A percentile compares a stretch with the other conserved stretches of the same genome.
Conservation (phyloP, 2,797 vertebrate species). For the Pangasius macronema region DNA sequence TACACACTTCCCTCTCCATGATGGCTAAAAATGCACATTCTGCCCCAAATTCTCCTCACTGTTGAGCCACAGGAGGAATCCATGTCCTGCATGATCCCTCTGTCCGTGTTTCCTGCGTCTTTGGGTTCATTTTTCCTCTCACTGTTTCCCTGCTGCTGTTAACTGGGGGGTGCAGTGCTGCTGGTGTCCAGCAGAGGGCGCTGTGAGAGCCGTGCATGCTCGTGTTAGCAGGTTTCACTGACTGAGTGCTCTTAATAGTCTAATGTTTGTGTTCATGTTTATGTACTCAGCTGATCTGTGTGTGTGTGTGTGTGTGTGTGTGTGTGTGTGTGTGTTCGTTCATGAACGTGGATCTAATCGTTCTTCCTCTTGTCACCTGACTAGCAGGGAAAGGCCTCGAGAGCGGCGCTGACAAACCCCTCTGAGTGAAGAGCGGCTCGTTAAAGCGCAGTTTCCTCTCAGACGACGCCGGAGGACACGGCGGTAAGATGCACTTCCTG, state of each 20-base stretch:
- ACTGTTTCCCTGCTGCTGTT: neutral
- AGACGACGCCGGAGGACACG: constrained; percentile 87
- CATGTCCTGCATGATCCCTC: constrained; percentile 2
- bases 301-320: constrained; percentile 25
- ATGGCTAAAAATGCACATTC: constrained; percentile 26
- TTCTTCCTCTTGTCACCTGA: constrained; percentile 98
- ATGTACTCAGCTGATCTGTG: neutral
- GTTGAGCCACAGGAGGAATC: neutral
- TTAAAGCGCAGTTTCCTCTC: constrained; percentile 82
- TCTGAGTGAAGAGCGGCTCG: constrained; percentile 88
- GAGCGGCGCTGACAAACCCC: constrained; percentile 91
- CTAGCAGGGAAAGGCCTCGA: constrained; percentile 96
- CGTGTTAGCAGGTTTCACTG: constrained; percentile 3
- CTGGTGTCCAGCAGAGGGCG: constrained; percentile 50
- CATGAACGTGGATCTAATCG: constrained; percentile 88
- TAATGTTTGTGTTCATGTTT: neutral
- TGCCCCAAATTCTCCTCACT: constrained; percentile 44
- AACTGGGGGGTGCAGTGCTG: constrained; percentile 38
- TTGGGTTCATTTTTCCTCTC: neutral
- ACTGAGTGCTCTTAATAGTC: constrained; percentile 16
- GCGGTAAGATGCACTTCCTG: constrained; percentile 88
- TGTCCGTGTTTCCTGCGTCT: neutral
- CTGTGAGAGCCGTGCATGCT: constrained; percentile 17
- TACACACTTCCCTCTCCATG: constrained; percentile 3
- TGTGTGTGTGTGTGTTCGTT: constrained; percentile 39